phyloP scores from a whole-genome alignment of 2,113 vertebrate species.

The Rhea americana region DNA sequence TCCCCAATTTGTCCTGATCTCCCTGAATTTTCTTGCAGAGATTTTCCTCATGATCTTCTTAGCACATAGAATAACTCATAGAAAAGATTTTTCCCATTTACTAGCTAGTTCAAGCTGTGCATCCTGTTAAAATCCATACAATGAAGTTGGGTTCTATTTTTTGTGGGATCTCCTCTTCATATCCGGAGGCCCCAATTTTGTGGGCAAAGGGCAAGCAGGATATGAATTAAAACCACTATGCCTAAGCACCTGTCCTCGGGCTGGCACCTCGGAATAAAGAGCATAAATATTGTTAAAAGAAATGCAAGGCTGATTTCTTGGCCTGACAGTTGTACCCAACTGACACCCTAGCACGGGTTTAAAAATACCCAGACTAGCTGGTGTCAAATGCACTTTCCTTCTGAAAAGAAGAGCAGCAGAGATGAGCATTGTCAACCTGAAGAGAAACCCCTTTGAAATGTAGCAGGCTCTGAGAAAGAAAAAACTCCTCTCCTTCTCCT shows the following conservation, averaged over 20 bases:
- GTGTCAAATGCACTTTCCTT: not conserved
- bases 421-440: not conserved
- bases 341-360: not conserved
- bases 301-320: not conserved
- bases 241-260: not conserved
- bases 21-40: not conserved
- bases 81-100: not conserved
- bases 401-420: not conserved
- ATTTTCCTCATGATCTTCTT: not conserved
- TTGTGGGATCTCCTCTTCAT: rapidly evolving
- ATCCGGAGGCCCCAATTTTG: not conserved
- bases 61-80: not conserved
- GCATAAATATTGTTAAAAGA: not conserved
- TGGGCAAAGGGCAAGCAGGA: not conserved
- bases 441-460: not conserved
- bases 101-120: not conserved
- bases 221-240: not conserved
- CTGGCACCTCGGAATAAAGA: not conserved
- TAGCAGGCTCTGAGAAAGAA: not conserved
- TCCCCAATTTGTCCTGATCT: not conserved
- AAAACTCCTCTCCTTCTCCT: not conserved
- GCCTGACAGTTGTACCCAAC: not conserved
- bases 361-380: not conserved
- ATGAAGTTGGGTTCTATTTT: not conserved
- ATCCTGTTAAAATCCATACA: not conserved